Evolutionary conservation across 2,888 invertebrate species (phyloP), one percentile per base, ranked within the genome.

Genomic region (Nemapogon koenigi): DNA sequence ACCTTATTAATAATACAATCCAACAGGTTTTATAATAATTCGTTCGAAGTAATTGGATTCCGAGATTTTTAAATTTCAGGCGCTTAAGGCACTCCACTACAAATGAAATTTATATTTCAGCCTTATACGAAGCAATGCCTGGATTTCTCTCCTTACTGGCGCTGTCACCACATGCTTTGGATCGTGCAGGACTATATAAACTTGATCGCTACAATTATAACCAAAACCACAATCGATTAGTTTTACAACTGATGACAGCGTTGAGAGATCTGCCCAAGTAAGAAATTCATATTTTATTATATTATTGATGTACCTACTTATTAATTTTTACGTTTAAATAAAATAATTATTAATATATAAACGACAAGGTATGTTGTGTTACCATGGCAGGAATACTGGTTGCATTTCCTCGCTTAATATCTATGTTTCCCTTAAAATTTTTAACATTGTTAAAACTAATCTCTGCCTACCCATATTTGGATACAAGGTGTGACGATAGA

Each of bases 191-290:
- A n/a, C 52, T 83, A 35, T 68, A 81, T 41, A 57, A 71, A 0
- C 42, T 68, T 14, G 63, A 76, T 27, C 55, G 58, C 40, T 81
- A 76, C 42, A 64, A 62, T 43, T 43, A 42, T 39, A 79, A 80
- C 44, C 60, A 61, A 2, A 72, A 78, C 42, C 52, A 72, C 36
- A 69, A 79, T 47, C 68, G 75, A 10, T 66, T 81, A 40, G 71
- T 81, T 3, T 55, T 81, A 42, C 71, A 82, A 45, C 53, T 84
- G 38, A 65, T 83, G 32, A 61, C 71, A 43, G 84, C 83, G 6
- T 55, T 84, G 37, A 64, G 75, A 48, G 70, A 82, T 51, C 58
- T 84, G 38, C 83, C 84, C 1, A 78, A 65, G 80, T 79, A 57
- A 63, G 71, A 54, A 41, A 38, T 38, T 26, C 17, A 3, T n/a